Conservation (phyloP, 2,888 invertebrate genomes). For the Platycheirus albimanus region DNA sequence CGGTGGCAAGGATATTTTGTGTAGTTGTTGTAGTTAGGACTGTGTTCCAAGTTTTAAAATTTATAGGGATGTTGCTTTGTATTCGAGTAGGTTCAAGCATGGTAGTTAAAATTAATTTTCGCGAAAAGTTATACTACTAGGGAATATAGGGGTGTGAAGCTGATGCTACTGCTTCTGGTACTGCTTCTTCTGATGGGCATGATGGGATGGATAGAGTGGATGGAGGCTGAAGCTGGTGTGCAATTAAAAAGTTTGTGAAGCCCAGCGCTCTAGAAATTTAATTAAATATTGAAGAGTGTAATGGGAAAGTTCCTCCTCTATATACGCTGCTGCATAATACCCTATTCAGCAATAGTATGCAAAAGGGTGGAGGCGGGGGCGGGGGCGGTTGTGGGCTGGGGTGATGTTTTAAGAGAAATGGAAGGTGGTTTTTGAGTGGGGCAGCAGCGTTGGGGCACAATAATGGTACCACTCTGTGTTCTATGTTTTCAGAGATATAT, state of each 20-base stretch:
- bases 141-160: slow-evolving; percentile 57
- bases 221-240: slow-evolving; percentile 72
- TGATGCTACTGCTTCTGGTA: slow-evolving; percentile 35
- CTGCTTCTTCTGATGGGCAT: slow-evolving; percentile 9
- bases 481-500: slow-evolving; percentile 42
- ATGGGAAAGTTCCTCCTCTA: slow-evolving; percentile 75
- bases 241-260: slow-evolving; percentile 76
- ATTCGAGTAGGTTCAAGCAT: slow-evolving; percentile 74
- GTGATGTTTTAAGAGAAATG: background rate
- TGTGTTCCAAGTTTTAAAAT: slow-evolving; percentile 73
- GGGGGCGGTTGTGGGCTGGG: too few species aligned
- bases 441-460: slow-evolving; percentile 26
- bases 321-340: slow-evolving; percentile 65
- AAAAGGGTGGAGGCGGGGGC: background rate
- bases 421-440: slow-evolving; percentile 27
- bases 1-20: slow-evolving; percentile 41
- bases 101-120: slow-evolving; percentile 76
- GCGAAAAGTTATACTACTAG: slow-evolving; percentile 73
- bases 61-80: slow-evolving; percentile 75
- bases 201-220: slow-evolving; percentile 7
- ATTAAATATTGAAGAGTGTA: slow-evolving; percentile 76
- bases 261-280: slow-evolving; percentile 75
- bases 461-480: slow-evolving; percentile 30
- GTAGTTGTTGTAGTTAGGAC: slow-evolving; percentile 45
- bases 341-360: slow-evolving; percentile 56